These are phyloP conservation scores for Lordiphosa collinella DNA, from an alignment of 1,140 invertebrate species.

Conservation along the genomic window DNA sequence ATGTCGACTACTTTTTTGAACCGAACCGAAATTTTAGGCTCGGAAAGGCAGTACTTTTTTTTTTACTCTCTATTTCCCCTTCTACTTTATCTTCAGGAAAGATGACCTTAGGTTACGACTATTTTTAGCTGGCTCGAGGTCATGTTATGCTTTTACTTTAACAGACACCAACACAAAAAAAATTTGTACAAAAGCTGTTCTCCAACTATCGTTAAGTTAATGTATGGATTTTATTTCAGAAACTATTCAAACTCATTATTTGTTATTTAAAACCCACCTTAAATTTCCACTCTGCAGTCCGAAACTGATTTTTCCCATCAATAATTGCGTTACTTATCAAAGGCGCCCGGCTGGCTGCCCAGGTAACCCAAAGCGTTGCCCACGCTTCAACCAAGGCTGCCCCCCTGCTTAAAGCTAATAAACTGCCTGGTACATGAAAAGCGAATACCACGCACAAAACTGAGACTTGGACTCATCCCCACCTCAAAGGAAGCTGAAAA, in stretches of 20 bases:
- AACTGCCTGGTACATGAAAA: constrained; percentile 64
- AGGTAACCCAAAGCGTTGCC: constrained; percentile 50
- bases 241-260: too few relatives aligned
- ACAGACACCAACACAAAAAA: too few relatives aligned
- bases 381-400: constrained; percentile 7
- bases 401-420: constrained; percentile 61
- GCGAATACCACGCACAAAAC: constrained; percentile 47
- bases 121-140: too few relatives aligned
- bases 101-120: too few relatives aligned
- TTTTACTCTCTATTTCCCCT: too few relatives aligned
- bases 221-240: too few relatives aligned
- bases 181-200: too few relatives aligned
- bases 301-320: neutral
- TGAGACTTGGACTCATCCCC: constrained; percentile 24
- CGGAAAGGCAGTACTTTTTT: too few relatives aligned
- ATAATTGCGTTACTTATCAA: constrained; percentile 61
- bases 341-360: constrained; percentile 29
- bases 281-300: neutral
- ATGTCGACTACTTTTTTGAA: too few relatives aligned
- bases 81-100: too few relatives aligned
- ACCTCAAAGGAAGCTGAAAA: constrained; percentile 14
- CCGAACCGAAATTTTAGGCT: too few relatives aligned
- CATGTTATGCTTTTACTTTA: too few relatives aligned
- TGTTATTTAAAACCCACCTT: neutral
- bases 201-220: neutral